Conservation (phyloP, 2,888 invertebrate genomes). For the Cryptus viduatorius region DNA sequence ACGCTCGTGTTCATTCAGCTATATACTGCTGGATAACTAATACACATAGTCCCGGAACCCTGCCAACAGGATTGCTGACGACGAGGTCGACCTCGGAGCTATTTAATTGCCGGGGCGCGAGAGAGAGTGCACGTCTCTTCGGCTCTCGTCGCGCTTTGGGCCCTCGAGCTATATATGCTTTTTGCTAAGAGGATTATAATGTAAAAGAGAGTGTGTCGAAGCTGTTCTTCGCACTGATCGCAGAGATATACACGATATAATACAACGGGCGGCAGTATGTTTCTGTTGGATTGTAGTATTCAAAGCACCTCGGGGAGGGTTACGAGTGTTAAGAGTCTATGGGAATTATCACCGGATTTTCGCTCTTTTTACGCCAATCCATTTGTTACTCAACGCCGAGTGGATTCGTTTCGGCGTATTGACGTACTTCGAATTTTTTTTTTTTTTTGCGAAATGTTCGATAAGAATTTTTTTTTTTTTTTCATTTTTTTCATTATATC, state of each 20-base stretch:
- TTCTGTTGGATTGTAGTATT: not conserved
- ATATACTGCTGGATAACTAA: not conserved
- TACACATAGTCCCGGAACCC: not conserved
- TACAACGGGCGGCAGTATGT: not conserved
- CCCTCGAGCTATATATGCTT: constrained; percentile 25
- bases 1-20: constrained; percentile 1
- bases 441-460: too few relatives aligned
- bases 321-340: constrained; percentile 39
- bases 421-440: too few relatives aligned
- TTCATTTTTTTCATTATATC: not conserved
- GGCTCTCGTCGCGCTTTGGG: constrained; percentile 19
- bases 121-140: constrained; percentile 20
- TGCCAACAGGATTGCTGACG: constrained; percentile 13
- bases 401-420: not conserved
- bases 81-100: constrained; percentile 46
- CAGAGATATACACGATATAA: constrained; percentile 41
- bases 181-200: constrained; percentile 65
- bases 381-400: not conserved
- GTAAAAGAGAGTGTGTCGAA: constrained; percentile 61
- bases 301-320: constrained; percentile 3
- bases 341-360: constrained; percentile 52
- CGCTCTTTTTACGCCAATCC: constrained; percentile 6
- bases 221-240: constrained; percentile 56
- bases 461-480: too few relatives aligned
- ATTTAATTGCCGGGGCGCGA: constrained; percentile 62